Percentiles rank a stretch among this genome's conserved stretches.
phyloP scores from a whole-genome alignment of 2,113 vertebrate genomes.

The Bufo bufo region DNA sequence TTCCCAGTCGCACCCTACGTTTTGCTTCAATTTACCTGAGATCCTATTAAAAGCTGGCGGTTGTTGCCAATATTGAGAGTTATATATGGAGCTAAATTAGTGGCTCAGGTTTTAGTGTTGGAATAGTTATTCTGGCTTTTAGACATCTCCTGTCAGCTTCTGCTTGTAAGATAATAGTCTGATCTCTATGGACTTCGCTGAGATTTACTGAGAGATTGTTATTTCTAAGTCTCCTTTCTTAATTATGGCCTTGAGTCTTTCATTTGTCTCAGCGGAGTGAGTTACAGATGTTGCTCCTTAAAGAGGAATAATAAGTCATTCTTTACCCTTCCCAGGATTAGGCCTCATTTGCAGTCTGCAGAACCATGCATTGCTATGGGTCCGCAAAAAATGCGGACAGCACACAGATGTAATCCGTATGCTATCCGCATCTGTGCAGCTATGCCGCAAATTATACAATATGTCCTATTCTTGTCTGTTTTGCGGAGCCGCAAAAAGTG shows the following conservation, averaged over 20 bases:
- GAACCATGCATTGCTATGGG: no score
- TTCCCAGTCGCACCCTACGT: neutral
- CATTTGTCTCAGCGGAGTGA: neutral
- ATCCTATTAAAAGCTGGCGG: neutral
- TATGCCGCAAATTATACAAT: no score
- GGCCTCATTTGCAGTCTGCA: no score
- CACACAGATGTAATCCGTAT: no score
- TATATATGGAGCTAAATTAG: neutral
- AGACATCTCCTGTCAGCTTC: neutral
- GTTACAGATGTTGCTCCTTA: neutral
- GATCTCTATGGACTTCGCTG: neutral
- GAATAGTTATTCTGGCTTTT: neutral
- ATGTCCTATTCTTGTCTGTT: no score
- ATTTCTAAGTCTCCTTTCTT: neutral
- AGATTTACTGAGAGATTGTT: neutral
- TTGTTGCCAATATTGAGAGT: neutral
- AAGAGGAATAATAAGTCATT: neutral
- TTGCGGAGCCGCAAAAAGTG: no score
- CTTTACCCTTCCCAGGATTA: neutral
- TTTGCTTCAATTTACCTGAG: neutral
- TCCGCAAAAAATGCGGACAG: no score
- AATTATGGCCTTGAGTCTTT: conserved; percentile 18
- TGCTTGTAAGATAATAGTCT: neutral
- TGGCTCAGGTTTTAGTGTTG: neutral
- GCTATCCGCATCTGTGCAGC: no score